Conservation (phyloP, 1,140 invertebrate species). For the Probaryconus sp. region DNA sequence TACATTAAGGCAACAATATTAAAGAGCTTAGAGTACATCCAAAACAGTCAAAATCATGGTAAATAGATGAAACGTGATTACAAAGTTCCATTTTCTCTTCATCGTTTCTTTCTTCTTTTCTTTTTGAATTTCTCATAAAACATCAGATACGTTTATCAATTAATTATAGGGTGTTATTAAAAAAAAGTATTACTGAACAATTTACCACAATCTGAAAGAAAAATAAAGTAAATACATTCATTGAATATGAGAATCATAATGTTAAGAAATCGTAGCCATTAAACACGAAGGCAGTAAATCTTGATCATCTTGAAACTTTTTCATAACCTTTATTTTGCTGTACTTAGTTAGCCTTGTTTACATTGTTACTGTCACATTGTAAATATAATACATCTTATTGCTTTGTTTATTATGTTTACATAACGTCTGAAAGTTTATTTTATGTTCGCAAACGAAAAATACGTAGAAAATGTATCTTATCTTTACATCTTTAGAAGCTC, state of each 20-base stretch:
- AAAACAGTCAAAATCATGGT: slow-evolving; percentile 23
- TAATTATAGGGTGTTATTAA: too few relatives aligned
- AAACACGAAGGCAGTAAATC: too few relatives aligned
- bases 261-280: not conserved
- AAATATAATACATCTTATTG: slow-evolving; percentile 7
- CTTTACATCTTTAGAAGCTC: slow-evolving; percentile 21
- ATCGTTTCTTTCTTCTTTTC: too few relatives aligned
- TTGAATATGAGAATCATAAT: not conserved
- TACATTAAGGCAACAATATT: slow-evolving; percentile 52
- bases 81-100: too few relatives aligned
- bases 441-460: slow-evolving; percentile 21
- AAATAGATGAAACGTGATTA: slow-evolving; percentile 1
- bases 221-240: not conserved
- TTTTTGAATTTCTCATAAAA: too few relatives aligned
- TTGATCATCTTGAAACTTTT: too few relatives aligned
- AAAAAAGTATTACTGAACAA: too few relatives aligned
- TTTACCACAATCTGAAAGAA: too few relatives aligned
- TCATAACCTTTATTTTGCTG: too few relatives aligned
- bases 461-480: slow-evolving; percentile 15
- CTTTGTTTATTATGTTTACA: slow-evolving; percentile 6
- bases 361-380: slow-evolving; percentile 14
- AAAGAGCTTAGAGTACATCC: slow-evolving; percentile 27
- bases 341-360: slow-evolving; percentile 2
- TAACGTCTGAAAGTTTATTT: slow-evolving; percentile 12
- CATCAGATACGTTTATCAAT: too few relatives aligned